Evolutionary conservation across 2,113 vertebrate genomes (phyloP), one percentile per base, ranked within the genome.

Genomic region (Antechinus flavipes): DNA sequence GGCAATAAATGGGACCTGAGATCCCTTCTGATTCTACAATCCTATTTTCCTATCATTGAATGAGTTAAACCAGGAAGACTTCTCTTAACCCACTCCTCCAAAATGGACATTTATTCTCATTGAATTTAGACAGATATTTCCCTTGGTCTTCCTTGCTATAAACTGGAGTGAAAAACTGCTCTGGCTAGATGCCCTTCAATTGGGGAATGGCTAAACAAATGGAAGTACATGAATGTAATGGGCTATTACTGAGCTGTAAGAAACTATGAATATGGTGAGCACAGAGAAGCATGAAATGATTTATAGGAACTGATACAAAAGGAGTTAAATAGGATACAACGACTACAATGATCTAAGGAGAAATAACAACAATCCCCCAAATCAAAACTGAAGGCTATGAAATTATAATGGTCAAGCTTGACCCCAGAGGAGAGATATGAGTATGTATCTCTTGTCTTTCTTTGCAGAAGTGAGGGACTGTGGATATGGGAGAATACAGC

Each of bases 181-280:
- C n/a, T 84, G 68, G 68, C 68, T 84, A 23, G n/a, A 84, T 23
- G 68, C n/a, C 68, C 68, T 42, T 84, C 68, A 84, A 42, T 84
- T 84, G 68, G 68, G 68, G n/a, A 84, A 84, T 84, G n/a, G 68
- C n/a, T 84, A 84, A 84, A 84, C 68, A 84, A 84, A 84, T 84
- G 35, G 68, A 42, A 16, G n/a, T 42, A 84, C 68, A 84, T 84
- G 68, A 84, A 84, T 23, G 68, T 84, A 84, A 84, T 84, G 68
- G 68, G 68, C n/a, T 84, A 84, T 84, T 84, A 84, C 68, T 84
- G n/a, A 84, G n/a, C n/a, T 42, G 68, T 23, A 42, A 42, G n/a
- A 42, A 84, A 42, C 68, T 42, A 42, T 84, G 68, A 84, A 84
- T 22, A 42, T 23, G 68, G 68, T 42, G 19, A 84, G n/a, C 68